Base-by-base conservation (phyloP, 2,113 vertebrate genomes). In the Psittacula cyanocephala region DNA sequence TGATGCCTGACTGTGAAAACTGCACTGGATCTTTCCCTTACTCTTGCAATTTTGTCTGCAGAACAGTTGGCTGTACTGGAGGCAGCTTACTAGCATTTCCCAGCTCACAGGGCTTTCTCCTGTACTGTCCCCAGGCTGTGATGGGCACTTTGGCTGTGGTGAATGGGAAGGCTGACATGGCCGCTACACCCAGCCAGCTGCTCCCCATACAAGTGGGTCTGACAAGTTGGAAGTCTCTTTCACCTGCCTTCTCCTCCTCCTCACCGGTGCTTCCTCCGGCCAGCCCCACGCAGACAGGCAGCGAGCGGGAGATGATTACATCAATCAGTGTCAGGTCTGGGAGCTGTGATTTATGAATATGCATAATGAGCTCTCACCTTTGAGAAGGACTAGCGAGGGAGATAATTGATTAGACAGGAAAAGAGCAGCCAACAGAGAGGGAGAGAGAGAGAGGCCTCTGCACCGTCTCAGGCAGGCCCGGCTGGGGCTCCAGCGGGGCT, bases 321-420 rank as follows among this genome's bases (percentile, higher is more conserved):
- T 98, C 98, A 98, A 98, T 98, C 98, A 98, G 97, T 98, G 97
- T 97, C 98, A 98, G 87, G 90, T 81, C 97, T 96, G 97, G 95
- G 95, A 98, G 96, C 92, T 95, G 96, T 97, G 96, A 96, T 98
- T 98, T 98, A 98, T 98, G 97, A 98, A 98, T 98, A 98, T 98
- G 98, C 98, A 98, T 98, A 94, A 97, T 97, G 94, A 97, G 97
- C 83, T 97, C 97, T 97, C 97, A 97, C 96, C 98, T 97, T 97
- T 97, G 97, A 96, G 97, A 96, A 96, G 95, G 97, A 97, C 97
- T 98, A 97, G 98, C 95, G 89, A 97, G 95, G 97, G 96, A 97
- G 96, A 98, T 98, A 98, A 98, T 98, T 98, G 98, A 98, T 98
- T 98, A 97, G 98, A 98, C 98, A 98, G 98, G 97, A 98, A 98